Percentiles rank a stretch among this genome's conserved stretches.
Conservation (phyloP, 2,888 invertebrate genomes). For the Argynnis bischoffii region DNA sequence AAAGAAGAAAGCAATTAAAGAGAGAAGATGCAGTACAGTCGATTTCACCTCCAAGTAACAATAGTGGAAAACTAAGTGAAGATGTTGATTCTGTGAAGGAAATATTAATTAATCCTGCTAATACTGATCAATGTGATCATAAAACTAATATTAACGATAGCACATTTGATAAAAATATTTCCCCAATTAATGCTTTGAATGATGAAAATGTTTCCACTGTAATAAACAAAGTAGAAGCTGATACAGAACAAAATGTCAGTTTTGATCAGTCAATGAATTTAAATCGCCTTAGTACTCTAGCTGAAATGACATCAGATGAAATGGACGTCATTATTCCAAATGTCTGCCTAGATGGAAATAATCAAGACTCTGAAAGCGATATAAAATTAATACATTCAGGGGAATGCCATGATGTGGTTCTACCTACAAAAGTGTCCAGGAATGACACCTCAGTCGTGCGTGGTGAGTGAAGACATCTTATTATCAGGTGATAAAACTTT, state of each 20-base stretch:
- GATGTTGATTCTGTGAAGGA: constrained; percentile 64
- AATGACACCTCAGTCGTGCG: constrained; percentile 74
- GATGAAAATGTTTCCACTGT: constrained; percentile 25
- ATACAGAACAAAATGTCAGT: constrained; percentile 21
- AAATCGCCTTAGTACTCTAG: constrained; percentile 19
- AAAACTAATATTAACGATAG: constrained; percentile 4
- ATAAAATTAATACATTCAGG: constrained; percentile 72
- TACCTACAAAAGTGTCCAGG: constrained; percentile 73
- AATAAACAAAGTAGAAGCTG: constrained; percentile 21
- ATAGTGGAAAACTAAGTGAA: constrained; percentile 74
- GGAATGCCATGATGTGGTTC: constrained; percentile 78
- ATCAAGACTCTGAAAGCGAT: constrained; percentile 43
- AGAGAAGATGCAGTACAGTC: constrained; percentile 79
- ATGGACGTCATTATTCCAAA: constrained; percentile 70
- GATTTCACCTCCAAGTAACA: constrained; percentile 73
- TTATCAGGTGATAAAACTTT: constrained; percentile 80
- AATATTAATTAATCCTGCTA: constrained; percentile 29
- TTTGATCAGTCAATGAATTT: constrained; percentile 21
- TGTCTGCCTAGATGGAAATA: constrained; percentile 41
- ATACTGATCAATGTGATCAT: constrained; percentile 11
- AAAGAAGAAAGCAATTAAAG: constrained; percentile 73
- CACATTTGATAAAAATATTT: constrained; percentile 8
- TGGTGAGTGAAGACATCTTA: constrained; percentile 81
- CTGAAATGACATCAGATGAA: constrained; percentile 62
- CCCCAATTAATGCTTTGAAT: constrained; percentile 7